A percentile compares a stretch with the other conserved stretches of the same genome.
Evolutionary conservation across 1,140 invertebrate species (phyloP).

Genomic region (Helicoverpa zea): DNA sequence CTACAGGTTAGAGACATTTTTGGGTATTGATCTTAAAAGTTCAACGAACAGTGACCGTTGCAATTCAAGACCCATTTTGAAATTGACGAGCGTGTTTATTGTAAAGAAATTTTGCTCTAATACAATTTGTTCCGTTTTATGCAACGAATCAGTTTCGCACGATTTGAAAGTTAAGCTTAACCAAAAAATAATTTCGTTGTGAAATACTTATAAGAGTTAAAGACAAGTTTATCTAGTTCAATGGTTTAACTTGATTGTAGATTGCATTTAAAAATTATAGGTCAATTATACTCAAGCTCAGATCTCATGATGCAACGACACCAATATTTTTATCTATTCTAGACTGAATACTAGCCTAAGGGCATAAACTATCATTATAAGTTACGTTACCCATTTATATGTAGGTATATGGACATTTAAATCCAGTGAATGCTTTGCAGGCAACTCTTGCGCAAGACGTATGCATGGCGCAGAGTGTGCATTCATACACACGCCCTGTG

Average conservation of each 20-base stretch:
- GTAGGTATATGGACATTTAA: neutral
- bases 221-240: too few species aligned
- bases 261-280: too few species aligned
- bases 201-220: slow-evolving; percentile 2
- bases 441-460: slow-evolving; percentile 44
- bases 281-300: too few species aligned
- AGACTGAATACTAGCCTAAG: too few species aligned
- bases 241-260: too few species aligned
- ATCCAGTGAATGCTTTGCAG: slow-evolving; percentile 11
- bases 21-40: neutral
- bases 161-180: slow-evolving; percentile 39
- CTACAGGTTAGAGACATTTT: neutral
- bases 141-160: slow-evolving; percentile 52
- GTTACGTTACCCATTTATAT: neutral
- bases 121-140: slow-evolving; percentile 48
- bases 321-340: too few species aligned
- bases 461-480: neutral
- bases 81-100: slow-evolving; percentile 18
- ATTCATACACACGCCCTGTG: slow-evolving; percentile 5
- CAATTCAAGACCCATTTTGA: neutral
- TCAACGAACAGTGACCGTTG: neutral
- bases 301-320: too few species aligned
- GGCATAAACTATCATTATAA: neutral
- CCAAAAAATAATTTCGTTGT: slow-evolving; percentile 19
- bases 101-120: slow-evolving; percentile 39